Conservation (phyloP, 2,797 vertebrate genomes). For the Remorina albescens region DNA sequence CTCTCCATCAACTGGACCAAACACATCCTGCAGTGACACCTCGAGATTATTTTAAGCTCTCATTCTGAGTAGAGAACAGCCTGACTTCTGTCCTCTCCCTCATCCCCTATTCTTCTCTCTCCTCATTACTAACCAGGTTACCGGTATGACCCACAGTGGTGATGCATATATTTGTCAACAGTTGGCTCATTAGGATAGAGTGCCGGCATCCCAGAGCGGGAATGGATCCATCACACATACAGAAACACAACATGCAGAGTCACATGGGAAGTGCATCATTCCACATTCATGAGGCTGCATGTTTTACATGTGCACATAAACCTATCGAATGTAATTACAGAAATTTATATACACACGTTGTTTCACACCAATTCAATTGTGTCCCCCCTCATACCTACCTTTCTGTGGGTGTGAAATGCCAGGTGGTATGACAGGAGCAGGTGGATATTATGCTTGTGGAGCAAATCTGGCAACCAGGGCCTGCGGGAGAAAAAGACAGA, state of each 20-base stretch:
- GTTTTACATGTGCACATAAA: conserved; percentile 16
- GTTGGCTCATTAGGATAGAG: conserved; percentile 32
- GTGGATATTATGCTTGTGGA: conserved; percentile 71
- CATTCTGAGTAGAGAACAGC: neutral
- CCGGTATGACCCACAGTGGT: conserved; percentile 20
- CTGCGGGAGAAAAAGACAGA: conserved; percentile 53
- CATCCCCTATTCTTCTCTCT: neutral
- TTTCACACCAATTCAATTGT: conserved; percentile 68
- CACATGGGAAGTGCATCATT: neutral
- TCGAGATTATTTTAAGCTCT: neutral
- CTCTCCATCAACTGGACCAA: neutral
- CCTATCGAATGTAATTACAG: neutral
- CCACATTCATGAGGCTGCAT: conserved; percentile 1
- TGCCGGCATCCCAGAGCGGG: neutral
- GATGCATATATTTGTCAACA: conserved; percentile 38
- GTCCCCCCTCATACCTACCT: conserved; percentile 15
- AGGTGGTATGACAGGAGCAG: conserved; percentile 62
- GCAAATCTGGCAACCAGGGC: conserved; percentile 61
- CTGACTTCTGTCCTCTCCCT: conserved; percentile 25
- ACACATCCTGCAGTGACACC: neutral
- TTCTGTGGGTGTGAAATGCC: conserved; percentile 59
- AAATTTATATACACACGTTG: conserved; percentile 19
- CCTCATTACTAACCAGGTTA: conserved; percentile 45
- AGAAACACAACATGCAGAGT: neutral
- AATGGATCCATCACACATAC: conserved; percentile 13